Evolutionary conservation across 2,888 invertebrate genomes (phyloP), one percentile per base, ranked within the genome.

Genomic region (Myopa testacea): DNA sequence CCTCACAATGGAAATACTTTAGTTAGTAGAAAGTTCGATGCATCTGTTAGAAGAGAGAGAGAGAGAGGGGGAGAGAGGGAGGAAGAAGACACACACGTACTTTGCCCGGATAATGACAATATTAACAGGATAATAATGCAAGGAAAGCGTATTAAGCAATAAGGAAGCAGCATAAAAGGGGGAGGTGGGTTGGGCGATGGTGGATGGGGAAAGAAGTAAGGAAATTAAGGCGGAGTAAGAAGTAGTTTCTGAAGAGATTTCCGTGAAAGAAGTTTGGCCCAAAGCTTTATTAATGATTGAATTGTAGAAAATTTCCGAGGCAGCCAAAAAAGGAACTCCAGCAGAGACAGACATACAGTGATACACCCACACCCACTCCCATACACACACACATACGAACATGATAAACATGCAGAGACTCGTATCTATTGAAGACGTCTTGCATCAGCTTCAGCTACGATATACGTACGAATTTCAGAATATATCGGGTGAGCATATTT

Each of bases 241-340:
- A 70, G 37, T 52, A 72, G 62, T 73, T 62, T 45, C 58, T 58
- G 68, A 45, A 76, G 70, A 75, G 50, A 19, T 76, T 76, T 70
- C 52, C 6, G 45, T 45, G 45, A 45, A 45, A 45, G 45, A 45
- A 45, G 10, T 26, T 19, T 62, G 16, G 76, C 58, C 76, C 65
- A 82, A 82, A 82, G 80, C 82, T 79, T 82, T 82, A 82, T 82
- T 82, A 82, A 82, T 82, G 82, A 82, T 81, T 80, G 78, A 81
- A 80, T 80, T 79, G 79, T 75, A 76, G 71, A 79, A 78, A 79
- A 77, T 78, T 79, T 80, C 71, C 40, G 52, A 45, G 37, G 12
- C 52, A 37, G 60, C 7, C n/a, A 45, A 38, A 45, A 26, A 19
- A 65, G 37, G 16, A 50, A 38, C 37, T 65, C 38, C 38, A 10